Percentiles rank a stretch among this genome's conserved stretches.
phyloP scores from a whole-genome alignment of 2,888 invertebrate genomes.

The Acleris emargana region DNA sequence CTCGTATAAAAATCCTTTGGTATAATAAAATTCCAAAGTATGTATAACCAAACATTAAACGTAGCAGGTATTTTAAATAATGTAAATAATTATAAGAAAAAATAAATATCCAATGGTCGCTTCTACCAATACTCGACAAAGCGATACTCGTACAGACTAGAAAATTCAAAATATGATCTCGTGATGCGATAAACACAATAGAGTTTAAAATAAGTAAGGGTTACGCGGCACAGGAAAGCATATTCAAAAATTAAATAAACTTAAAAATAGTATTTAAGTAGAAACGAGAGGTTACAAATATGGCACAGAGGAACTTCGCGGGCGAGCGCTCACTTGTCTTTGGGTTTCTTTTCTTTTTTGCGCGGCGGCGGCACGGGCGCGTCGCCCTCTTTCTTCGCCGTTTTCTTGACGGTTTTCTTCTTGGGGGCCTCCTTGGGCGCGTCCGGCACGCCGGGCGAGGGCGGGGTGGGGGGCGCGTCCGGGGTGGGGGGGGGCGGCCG shows the following conservation, averaged over 20 bases:
- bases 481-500: conserved; percentile 34
- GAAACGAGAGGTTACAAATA: conserved; percentile 67
- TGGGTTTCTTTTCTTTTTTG: conserved; percentile 83
- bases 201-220: conserved; percentile 59
- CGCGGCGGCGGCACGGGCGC: conserved; percentile 82
- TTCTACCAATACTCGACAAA: conserved; percentile 42
- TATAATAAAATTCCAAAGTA: conserved; percentile 29
- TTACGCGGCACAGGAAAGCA: conserved; percentile 76
- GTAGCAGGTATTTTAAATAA: conserved; percentile 27
- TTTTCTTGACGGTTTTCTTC: conserved; percentile 77
- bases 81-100: conserved; percentile 22
- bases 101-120: conserved; percentile 45
- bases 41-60: conserved; percentile 31
- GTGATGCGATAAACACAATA: conserved; percentile 56
- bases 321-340: conserved; percentile 75
- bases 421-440: conserved; percentile 58
- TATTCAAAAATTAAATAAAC: conserved; percentile 69
- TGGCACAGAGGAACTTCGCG: conserved; percentile 78
- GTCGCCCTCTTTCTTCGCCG: conserved; percentile 78
- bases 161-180: conserved; percentile 61
- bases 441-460: conserved; percentile 20
- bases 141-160: conserved; percentile 48
- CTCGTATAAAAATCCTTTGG: conserved; percentile 37
- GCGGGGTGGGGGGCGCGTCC: conserved; percentile 36
- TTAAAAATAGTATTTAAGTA: conserved; percentile 52